phyloP scores from a whole-genome alignment of 2,888 invertebrate genomes.

The Acanthosepion pharaonis region DNA sequence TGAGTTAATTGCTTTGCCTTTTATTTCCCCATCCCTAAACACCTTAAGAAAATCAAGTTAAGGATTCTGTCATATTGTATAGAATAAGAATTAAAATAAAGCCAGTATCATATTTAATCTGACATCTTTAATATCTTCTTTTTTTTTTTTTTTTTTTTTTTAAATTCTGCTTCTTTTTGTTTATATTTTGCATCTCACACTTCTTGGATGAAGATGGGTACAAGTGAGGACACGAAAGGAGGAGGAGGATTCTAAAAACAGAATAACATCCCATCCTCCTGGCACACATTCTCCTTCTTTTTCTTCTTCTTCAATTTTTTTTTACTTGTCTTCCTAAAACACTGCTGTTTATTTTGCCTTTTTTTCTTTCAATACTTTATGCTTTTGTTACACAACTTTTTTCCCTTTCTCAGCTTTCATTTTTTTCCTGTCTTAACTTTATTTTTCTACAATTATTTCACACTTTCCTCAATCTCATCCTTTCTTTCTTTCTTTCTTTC shows the following conservation, averaged over 20 bases:
- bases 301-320: background rate
- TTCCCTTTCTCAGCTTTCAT: background rate
- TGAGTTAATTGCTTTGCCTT: no score
- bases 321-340: background rate
- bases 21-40: no score
- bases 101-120: no score
- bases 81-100: no score
- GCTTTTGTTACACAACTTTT: background rate
- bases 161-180: background rate
- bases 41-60: no score
- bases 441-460: background rate
- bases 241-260: constrained; percentile 1
- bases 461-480: background rate
- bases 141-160: background rate
- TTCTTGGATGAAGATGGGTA: background rate
- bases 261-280: background rate
- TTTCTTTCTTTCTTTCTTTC: background rate
- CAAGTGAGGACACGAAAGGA: background rate
- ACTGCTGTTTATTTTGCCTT: background rate
- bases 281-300: background rate
- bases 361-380: background rate
- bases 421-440: background rate
- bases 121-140: background rate
- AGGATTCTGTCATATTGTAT: no score
- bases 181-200: background rate